Evolutionary conservation across 2,113 vertebrate genomes (phyloP).

Genomic region (Hyaena hyaena): DNA sequence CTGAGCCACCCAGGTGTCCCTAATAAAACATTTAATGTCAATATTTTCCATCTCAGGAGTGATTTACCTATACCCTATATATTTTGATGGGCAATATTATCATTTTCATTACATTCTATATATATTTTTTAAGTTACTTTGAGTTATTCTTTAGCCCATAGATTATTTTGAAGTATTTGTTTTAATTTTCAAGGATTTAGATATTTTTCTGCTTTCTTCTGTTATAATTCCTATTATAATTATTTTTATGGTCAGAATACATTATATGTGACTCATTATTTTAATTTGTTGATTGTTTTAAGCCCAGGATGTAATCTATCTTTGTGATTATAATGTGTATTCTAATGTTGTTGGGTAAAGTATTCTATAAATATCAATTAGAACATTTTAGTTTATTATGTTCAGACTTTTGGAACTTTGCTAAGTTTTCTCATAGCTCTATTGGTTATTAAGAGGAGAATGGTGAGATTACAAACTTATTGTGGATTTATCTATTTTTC

Average conservation of each 20-base stretch:
- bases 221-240: not conserved
- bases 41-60: not conserved
- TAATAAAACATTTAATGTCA: not conserved
- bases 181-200: not conserved
- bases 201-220: not conserved
- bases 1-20: no score
- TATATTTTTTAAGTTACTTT: not conserved
- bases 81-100: not conserved
- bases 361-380: not conserved
- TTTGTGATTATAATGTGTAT: not conserved
- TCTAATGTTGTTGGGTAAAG: not conserved
- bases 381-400: not conserved
- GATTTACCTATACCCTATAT: not conserved
- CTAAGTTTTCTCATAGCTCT: not conserved
- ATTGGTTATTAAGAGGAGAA: rapidly evolving
- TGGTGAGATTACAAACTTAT: not conserved
- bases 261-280: not conserved
- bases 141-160: not conserved
- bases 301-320: rapidly evolving
- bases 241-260: not conserved
- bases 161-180: not conserved
- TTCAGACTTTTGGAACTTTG: not conserved
- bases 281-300: not conserved
- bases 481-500: not conserved
- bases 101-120: not conserved